These are phyloP conservation scores for Selene dorsalis DNA, from an alignment of 2,797 vertebrate genomes.

Conservation along the genomic window DNA sequence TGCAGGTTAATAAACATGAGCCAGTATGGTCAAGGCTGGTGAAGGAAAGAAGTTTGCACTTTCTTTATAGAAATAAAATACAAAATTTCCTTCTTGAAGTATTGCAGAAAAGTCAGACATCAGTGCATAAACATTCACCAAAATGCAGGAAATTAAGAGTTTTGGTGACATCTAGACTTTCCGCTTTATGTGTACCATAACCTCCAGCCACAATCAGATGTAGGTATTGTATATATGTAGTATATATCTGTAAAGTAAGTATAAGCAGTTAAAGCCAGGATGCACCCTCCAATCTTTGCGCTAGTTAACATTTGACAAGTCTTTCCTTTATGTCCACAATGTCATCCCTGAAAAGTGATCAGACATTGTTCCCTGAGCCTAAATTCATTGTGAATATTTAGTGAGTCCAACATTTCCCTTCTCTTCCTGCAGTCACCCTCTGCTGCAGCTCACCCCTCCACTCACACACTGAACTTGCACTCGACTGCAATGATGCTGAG, in stretches of 20 bases:
- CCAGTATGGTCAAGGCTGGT: too few relatives aligned
- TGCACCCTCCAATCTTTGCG: not conserved
- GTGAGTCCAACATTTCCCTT: not conserved
- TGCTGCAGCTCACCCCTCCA: constrained; percentile 9
- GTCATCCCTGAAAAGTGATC: not conserved
- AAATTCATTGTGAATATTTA: not conserved
- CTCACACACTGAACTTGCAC: constrained; percentile 2
- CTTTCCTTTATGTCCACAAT: not conserved
- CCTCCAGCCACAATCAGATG: too few relatives aligned
- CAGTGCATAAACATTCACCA: too few relatives aligned
- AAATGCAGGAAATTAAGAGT: too few relatives aligned
- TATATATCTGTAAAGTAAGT: not conserved
- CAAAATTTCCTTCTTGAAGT: too few relatives aligned
- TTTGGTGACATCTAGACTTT: too few relatives aligned
- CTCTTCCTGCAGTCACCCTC: constrained; percentile 14
- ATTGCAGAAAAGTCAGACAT: too few relatives aligned
- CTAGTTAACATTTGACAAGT: not conserved
- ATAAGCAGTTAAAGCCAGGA: not conserved
- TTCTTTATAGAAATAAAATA: too few relatives aligned
- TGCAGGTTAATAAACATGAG: too few relatives aligned
- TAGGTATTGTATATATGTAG: too few relatives aligned
- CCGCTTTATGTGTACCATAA: too few relatives aligned
- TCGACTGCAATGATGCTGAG: constrained; percentile 55
- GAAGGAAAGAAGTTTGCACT: too few relatives aligned
- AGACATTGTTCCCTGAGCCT: not conserved